These are phyloP conservation scores for Hemiscyllium ocellatum DNA, from an alignment of 2,113 vertebrate species.

Conservation along the genomic window DNA sequence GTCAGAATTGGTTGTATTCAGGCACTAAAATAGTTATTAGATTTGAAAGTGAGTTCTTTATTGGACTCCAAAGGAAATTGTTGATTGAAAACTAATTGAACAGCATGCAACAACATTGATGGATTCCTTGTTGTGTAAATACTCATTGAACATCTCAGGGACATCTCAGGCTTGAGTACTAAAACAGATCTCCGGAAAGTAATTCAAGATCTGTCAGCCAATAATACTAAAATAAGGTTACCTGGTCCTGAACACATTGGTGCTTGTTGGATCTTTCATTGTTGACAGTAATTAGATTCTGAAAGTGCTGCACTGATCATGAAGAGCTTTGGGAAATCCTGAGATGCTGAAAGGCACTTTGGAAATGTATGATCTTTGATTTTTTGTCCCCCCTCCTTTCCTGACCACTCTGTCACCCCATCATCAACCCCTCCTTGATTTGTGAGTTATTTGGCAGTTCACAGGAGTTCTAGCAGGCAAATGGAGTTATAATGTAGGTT, in stretches of 20 bases:
- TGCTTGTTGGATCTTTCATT: background rate
- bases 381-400: background rate
- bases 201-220: background rate
- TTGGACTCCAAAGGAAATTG: background rate
- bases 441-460: background rate
- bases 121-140: background rate
- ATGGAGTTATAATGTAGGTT: background rate
- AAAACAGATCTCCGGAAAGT: background rate
- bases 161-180: background rate
- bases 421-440: background rate
- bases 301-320: background rate
- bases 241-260: background rate
- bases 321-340: background rate
- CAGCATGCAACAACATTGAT: background rate
- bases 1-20: background rate
- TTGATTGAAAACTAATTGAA: background rate
- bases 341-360: background rate
- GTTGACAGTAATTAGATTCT: background rate
- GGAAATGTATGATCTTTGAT: background rate
- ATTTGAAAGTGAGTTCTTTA: background rate
- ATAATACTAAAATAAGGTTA: background rate
- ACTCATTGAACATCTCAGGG: background rate
- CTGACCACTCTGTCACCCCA: background rate
- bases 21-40: background rate
- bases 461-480: background rate